Evolutionary conservation across 2,797 vertebrate genomes (phyloP).

Genomic region (Aplochiton taeniatus): DNA sequence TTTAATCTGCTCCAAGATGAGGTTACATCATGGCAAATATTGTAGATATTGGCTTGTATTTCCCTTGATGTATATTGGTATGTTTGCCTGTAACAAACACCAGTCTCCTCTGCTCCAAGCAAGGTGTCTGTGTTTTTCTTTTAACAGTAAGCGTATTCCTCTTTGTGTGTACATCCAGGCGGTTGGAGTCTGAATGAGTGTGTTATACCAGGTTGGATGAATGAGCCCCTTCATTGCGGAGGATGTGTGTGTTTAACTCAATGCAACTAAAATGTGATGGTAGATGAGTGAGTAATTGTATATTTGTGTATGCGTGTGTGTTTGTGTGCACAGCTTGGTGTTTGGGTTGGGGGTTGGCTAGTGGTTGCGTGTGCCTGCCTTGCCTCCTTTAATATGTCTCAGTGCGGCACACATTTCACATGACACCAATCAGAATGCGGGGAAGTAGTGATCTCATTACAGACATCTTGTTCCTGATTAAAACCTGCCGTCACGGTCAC

Average conservation of each 20-base stretch:
- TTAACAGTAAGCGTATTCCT: slow-evolving; percentile 39
- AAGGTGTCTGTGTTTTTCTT: slow-evolving; percentile 65
- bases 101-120: slow-evolving; percentile 59
- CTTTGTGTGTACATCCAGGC: slow-evolving; percentile 67
- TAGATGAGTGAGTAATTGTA: slow-evolving; percentile 51
- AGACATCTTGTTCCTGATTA: slow-evolving; percentile 79
- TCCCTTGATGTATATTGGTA: slow-evolving; percentile 28
- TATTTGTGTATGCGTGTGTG: slow-evolving; percentile 42
- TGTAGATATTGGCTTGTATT: slow-evolving; percentile 45
- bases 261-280: slow-evolving; percentile 64
- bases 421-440: slow-evolving; percentile 77
- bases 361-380: slow-evolving; percentile 38
- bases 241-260: slow-evolving; percentile 77
- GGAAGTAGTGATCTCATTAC: slow-evolving; percentile 83
- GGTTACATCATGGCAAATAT: background rate
- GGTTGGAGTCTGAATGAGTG: slow-evolving; percentile 73
- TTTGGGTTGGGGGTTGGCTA: slow-evolving; percentile 18
- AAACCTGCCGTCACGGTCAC: slow-evolving; percentile 68
- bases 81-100: slow-evolving; percentile 42
- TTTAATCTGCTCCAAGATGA: too few species aligned
- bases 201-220: slow-evolving; percentile 76
- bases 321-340: slow-evolving; percentile 3
- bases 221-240: slow-evolving; percentile 77
- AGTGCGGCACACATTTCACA: slow-evolving; percentile 69
- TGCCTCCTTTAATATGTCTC: slow-evolving; percentile 58